Evolutionary conservation across 2,888 invertebrate genomes (phyloP), one percentile per base, ranked within the genome.

Genomic region (Drosophila suboccidentalis): DNA sequence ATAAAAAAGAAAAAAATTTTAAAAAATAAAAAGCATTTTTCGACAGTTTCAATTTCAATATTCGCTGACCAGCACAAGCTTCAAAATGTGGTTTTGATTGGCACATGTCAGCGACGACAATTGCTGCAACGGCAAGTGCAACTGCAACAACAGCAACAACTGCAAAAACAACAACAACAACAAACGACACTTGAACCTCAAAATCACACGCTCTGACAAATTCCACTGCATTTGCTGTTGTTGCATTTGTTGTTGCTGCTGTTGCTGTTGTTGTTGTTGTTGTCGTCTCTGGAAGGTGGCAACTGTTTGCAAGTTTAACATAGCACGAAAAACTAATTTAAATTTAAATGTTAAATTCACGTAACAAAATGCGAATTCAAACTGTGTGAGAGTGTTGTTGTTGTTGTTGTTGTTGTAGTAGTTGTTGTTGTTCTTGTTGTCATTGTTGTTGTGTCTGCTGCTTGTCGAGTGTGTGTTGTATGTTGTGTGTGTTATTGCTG

Each of bases 251-350:
- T 43, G 58, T 19, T 60, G 51, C 10, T 57, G 60, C 36, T 15
- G 54, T 15, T 62, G 44, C n/a, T 46, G 38, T 8, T 66, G 39
- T 36, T 70, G 55, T n/a, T 62, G 64, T 13, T 57, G 60, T 43
- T 15, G 58, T 43, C 49, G 60, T 53, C 13, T 50, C 26, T 59
- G 43, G 43, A 79, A 78, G 79, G 78, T 78, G 78, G 75, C 79
- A 75, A 78, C 78, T 50, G 66, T 66, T 66, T 57, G 75, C 63
- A 53, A 59, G 59, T 63, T 71, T 53, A 71, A 67, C 70, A 80
- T 76, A 64, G 90, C 90, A 90, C 90, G 90, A 90, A 90, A 90
- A 90, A 90, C 90, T 89, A 90, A 90, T 90, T 90, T 90, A 82
- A 90, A 90, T 90, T 89, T 90, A 90, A 90, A 90, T 86, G 85